Evolutionary conservation across 2,888 invertebrate genomes (phyloP).

Genomic region (Mycalesis mineus): DNA sequence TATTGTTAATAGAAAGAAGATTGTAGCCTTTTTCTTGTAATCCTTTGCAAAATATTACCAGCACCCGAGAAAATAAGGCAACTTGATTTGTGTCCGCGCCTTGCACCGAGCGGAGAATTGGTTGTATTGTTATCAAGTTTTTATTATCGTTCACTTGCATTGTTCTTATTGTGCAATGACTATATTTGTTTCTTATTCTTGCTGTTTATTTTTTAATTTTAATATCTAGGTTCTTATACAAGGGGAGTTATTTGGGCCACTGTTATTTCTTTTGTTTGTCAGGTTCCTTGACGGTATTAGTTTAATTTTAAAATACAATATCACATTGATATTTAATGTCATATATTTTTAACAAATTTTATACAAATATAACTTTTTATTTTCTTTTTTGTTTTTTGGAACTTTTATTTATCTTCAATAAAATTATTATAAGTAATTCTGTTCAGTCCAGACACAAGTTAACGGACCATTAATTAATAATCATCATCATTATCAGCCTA

Average conservation of each 20-base stretch:
- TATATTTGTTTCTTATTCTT: slow-evolving; percentile 5
- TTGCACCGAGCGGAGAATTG: slow-evolving; percentile 20
- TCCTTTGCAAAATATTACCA: slow-evolving; percentile 27
- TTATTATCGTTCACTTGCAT: slow-evolving; percentile 24
- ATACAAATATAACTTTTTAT: too few relatives aligned
- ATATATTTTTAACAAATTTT: too few relatives aligned
- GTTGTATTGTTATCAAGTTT: slow-evolving; percentile 29
- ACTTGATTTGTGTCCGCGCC: slow-evolving; percentile 25
- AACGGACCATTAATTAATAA: too few relatives aligned
- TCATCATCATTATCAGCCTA: too few relatives aligned
- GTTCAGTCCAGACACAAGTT: too few relatives aligned
- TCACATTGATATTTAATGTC: too few relatives aligned
- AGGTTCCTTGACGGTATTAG: not conserved
- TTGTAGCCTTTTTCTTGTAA: slow-evolving; percentile 23
- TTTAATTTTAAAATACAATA: too few relatives aligned
- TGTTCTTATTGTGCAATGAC: slow-evolving; percentile 20
- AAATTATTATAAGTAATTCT: too few relatives aligned
- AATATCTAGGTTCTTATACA: not conserved
- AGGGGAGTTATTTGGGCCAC: not conserved
- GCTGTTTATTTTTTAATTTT: not conserved
- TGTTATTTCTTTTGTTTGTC: not conserved
- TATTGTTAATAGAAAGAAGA: slow-evolving; percentile 22
- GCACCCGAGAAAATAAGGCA: slow-evolving; percentile 23
- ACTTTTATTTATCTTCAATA: too few relatives aligned
- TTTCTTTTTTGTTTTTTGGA: too few relatives aligned